A percentile compares a stretch with the other conserved stretches of the same genome.
phyloP scores from a whole-genome alignment of 2,797 vertebrate genomes.

The Leptoclinus maculatus region DNA sequence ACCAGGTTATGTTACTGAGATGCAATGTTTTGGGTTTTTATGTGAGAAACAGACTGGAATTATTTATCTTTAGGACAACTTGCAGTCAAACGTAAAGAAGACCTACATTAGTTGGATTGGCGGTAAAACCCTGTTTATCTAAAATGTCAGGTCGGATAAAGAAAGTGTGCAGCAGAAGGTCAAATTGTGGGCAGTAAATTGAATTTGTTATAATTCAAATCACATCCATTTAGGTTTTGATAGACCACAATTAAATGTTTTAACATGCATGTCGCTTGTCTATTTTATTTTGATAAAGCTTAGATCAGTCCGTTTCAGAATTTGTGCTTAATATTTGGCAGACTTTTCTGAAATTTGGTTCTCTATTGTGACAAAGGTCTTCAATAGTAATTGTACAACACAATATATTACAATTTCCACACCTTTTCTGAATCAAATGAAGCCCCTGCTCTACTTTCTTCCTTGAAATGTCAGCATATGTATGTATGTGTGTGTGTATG shows the following conservation, averaged over 20 bases:
- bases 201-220: conserved; percentile 35
- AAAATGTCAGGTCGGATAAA: conserved; percentile 33
- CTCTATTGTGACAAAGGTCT: neutral
- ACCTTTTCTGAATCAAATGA: neutral
- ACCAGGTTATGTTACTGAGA: conserved; percentile 11
- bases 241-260: conserved; percentile 20
- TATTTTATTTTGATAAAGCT: conserved; percentile 3
- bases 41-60: conserved; percentile 22
- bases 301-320: neutral
- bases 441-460: neutral
- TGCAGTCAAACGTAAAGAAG: conserved; percentile 29
- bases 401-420: neutral
- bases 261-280: neutral
- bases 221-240: conserved; percentile 18
- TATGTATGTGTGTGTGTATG: neutral
- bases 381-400: neutral
- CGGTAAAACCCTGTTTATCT: conserved; percentile 30
- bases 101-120: conserved; percentile 24
- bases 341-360: neutral
- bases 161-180: conserved; percentile 16
- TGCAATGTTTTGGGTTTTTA: conserved; percentile 20
- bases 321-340: neutral
- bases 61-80: conserved; percentile 29
- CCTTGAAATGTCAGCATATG: neutral
- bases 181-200: conserved; percentile 3